These are phyloP conservation scores for Siderastrea siderea DNA, from an alignment of 92 coral and sea anemone species.

Conservation along the genomic window DNA sequence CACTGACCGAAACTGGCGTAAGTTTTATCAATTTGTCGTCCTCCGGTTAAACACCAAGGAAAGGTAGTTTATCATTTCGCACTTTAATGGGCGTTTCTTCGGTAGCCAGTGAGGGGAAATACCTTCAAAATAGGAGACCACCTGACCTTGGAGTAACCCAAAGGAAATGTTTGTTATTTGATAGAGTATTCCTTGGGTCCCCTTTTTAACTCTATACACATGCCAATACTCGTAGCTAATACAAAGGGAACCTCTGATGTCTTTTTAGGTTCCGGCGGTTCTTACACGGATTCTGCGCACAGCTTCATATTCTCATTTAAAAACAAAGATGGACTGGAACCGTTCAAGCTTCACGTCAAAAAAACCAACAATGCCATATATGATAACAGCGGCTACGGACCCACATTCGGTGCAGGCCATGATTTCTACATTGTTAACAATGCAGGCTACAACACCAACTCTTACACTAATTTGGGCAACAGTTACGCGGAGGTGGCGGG, in stretches of 20 bases:
- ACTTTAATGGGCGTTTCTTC: too few species aligned
- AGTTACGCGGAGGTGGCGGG: constrained; percentile 51
- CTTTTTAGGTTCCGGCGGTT: constrained; percentile 66
- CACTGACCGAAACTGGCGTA: constrained; percentile 81
- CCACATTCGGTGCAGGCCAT: constrained; percentile 78
- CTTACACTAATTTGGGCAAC: constrained; percentile 61
- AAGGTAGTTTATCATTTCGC: too few species aligned
- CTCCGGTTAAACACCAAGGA: too few species aligned
- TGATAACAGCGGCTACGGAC: constrained; percentile 52
- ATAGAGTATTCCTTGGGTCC: too few species aligned
- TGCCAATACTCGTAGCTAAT: neutral
- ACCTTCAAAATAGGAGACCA: too few species aligned
- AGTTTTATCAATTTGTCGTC: constrained; percentile 1
- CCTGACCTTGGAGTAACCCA: too few species aligned
- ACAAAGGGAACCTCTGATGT: neutral
- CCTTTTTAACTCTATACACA: too few species aligned
- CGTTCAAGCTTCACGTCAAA: constrained; percentile 66
- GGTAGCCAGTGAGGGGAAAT: too few species aligned
- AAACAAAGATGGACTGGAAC: constrained; percentile 61
- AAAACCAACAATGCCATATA: constrained; percentile 57
- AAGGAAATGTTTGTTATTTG: too few species aligned
- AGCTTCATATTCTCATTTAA: constrained; percentile 80
- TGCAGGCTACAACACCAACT: constrained; percentile 67
- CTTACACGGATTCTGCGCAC: constrained; percentile 63
- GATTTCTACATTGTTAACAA: constrained; percentile 65